Conservation (phyloP, 2,888 invertebrate species). For the Candidula unifasciata region DNA sequence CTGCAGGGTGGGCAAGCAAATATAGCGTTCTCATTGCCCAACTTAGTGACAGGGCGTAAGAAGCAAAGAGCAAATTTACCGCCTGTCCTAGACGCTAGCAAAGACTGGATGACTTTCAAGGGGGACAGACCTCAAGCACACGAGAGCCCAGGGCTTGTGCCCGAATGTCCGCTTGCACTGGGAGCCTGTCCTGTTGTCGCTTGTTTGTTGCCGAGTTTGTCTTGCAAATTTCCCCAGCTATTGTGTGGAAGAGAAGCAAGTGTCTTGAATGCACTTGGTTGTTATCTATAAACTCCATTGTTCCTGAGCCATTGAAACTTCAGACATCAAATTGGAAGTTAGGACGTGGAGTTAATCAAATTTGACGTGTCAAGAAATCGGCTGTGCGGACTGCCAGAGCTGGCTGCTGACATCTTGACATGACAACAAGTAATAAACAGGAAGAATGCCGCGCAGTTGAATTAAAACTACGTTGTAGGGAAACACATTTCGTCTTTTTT, state of each 20-base stretch:
- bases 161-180: slow-evolving; percentile 24
- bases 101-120: slow-evolving; percentile 46
- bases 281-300: slow-evolving; percentile 33
- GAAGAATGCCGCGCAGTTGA: no score
- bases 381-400: background rate
- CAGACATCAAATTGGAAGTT: slow-evolving; percentile 20
- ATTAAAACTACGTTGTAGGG: no score
- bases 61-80: slow-evolving; percentile 38
- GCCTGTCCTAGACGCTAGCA: slow-evolving; percentile 43
- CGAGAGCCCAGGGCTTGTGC: slow-evolving; percentile 25
- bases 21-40: slow-evolving; percentile 51
- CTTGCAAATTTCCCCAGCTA: slow-evolving; percentile 33
- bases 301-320: background rate
- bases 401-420: slow-evolving; percentile 4
- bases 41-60: slow-evolving; percentile 53
- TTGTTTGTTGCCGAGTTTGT: slow-evolving; percentile 32
- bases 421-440: background rate
- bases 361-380: slow-evolving; percentile 21
- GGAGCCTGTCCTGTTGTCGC: slow-evolving; percentile 3
- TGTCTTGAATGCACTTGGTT: background rate
- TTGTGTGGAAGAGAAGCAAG: slow-evolving; percentile 22
- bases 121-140: slow-evolving; percentile 5
- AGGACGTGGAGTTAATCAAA: slow-evolving; percentile 23
- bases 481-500: no score
- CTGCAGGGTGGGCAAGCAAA: slow-evolving; percentile 44